Evolutionary conservation across 92 coral and sea anemone species (phyloP).

Genomic region (Ricordea florida): DNA sequence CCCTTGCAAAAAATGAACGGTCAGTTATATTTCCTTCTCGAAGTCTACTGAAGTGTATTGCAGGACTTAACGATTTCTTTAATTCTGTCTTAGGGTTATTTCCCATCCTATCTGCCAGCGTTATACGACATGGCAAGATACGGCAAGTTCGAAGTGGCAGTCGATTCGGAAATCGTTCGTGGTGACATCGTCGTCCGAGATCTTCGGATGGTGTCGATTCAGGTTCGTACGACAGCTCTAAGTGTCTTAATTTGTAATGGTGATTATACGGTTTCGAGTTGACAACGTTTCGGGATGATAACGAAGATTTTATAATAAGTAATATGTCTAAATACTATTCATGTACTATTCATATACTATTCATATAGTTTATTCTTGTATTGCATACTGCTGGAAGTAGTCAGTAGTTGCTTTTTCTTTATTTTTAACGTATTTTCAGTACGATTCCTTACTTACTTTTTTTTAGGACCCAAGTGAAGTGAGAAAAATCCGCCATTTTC

Average conservation of each 20-base stretch:
- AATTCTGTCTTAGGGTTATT: slow-evolving; percentile 47
- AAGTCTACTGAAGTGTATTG: no score
- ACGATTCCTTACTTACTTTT: not conserved
- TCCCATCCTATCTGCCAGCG: slow-evolving; percentile 81
- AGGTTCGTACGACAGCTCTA: slow-evolving; percentile 51
- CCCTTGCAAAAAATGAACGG: no score
- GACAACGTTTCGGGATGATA: no score
- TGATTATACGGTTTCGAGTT: not conserved
- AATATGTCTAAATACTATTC: no score
- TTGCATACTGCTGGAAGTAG: no score
- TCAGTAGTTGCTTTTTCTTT: not conserved
- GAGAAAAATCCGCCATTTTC: slow-evolving; percentile 81
- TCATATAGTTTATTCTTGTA: no score
- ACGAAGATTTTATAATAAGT: no score
- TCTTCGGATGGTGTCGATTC: slow-evolving; percentile 69
- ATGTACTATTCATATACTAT: no score
- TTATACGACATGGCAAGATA: slow-evolving; percentile 74
- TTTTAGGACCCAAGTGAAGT: slow-evolving; percentile 87
- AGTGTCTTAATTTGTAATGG: not conserved
- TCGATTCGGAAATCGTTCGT: slow-evolving; percentile 76
- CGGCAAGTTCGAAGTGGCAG: slow-evolving; percentile 87
- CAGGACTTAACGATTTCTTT: not conserved
- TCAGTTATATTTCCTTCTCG: no score
- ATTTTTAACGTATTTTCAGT: not conserved
- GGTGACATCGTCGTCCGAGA: slow-evolving; percentile 83